Conservation (phyloP, 2,797 vertebrate genomes). For the Pangasius macronema region DNA sequence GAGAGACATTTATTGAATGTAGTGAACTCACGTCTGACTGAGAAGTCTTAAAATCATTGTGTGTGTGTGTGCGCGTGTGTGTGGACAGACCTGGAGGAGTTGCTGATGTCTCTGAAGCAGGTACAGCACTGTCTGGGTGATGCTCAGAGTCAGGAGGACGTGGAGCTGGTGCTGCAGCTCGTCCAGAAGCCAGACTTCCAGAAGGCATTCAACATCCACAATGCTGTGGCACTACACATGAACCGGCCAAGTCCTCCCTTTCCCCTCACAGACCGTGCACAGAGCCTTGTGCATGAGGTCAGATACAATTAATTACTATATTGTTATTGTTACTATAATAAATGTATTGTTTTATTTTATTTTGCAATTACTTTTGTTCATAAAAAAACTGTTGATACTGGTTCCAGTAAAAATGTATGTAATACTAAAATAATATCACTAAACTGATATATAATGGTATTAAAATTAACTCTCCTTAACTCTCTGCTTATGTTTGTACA, state of each 20-base stretch:
- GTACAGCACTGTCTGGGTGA: slow-evolving; percentile 89
- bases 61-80: neutral
- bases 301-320: neutral
- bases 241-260: slow-evolving; percentile 92
- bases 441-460: neutral
- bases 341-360: neutral
- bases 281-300: slow-evolving; percentile 87
- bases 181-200: slow-evolving; percentile 95
- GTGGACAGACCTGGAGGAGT: slow-evolving; percentile 88
- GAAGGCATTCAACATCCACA: slow-evolving; percentile 94
- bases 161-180: slow-evolving; percentile 89
- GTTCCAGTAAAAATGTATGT: neutral
- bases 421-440: neutral
- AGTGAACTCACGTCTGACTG: slow-evolving; percentile 13
- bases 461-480: neutral
- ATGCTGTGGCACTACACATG: slow-evolving; percentile 91
- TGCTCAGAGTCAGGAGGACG: slow-evolving; percentile 93
- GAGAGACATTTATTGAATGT: slow-evolving; percentile 39
- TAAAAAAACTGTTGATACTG: neutral
- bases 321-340: neutral
- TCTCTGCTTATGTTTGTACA: neutral
- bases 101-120: slow-evolving; percentile 92
- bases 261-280: slow-evolving; percentile 84
- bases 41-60: neutral
- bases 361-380: neutral